Base-by-base conservation (phyloP, 1,140 invertebrate genomes). In the Leptinotarsa texana region DNA sequence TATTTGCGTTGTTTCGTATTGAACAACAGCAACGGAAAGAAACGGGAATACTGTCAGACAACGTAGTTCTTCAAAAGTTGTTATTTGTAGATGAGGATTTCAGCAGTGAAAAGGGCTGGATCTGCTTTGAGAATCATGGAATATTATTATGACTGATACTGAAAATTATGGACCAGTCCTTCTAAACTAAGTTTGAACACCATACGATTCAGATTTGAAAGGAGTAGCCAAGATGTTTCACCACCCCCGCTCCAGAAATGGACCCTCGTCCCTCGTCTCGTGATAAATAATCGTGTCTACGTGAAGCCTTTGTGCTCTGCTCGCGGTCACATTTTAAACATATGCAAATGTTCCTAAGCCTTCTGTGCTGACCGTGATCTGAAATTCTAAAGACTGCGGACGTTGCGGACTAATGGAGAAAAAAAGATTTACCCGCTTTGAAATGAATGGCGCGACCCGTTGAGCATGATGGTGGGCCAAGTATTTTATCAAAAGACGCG, bases 201-300 rank as follows among this genome's bases (percentile, higher is more conserved):
- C 18, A 18, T 57, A 24, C 49, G 18, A 21, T 76, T 67, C 72
- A 76, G 79, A 73, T 74, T 78, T 75, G 74, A 75, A 57, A 78
- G 73, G 70, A 75, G 75, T 69, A 74, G 57, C 74, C 78, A 80
- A 80, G 77, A 80, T 79, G 80, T 82, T 78, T 79, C 78, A 63
- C 69, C 76, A 69, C 75, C 75, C 73, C 74, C 79, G 18, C 63
- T 49, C 73, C 15, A 70, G 15, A 15, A 42, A 22, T 69, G 47
- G 72, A 15, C 75, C 69, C 69, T 75, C 73, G 51, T 57, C 75
- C 69, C 69, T 75, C 73, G 51, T 57, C 51, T 69, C 42, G 78
- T 79, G 83, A 84, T 84, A 84, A 84, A 84, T 84, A 84, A 84
- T 84, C 81, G 82, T 78, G 75, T 63, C 73, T 82, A 79, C 82